Conservation (phyloP, 2,113 vertebrate genomes). For the Cyprinodon tularosa region DNA sequence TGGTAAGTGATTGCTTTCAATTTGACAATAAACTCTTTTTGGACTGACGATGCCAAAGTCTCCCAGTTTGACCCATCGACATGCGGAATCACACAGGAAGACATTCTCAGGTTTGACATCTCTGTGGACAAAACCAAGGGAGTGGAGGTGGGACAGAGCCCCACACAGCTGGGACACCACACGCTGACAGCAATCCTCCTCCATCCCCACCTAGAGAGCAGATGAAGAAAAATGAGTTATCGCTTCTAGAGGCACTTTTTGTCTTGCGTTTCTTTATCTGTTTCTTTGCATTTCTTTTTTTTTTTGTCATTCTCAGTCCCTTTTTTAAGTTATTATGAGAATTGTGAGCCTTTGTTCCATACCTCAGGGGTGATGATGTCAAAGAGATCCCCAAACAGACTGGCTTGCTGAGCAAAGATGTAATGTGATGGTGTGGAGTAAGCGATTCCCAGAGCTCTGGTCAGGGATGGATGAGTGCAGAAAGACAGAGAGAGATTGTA, state of each 20-base stretch:
- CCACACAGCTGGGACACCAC: conserved; percentile 82
- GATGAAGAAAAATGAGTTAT: background rate
- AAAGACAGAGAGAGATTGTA: conserved; percentile 87
- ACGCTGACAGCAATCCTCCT: conserved; percentile 81
- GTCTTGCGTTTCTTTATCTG: background rate
- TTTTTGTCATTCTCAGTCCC: background rate
- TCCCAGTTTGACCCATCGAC: conserved; percentile 85
- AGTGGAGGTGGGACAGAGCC: conserved; percentile 87
- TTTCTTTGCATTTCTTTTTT: background rate
- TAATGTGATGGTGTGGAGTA: conserved; percentile 84
- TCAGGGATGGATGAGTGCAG: conserved; percentile 83
- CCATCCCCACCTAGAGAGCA: conserved; percentile 69
- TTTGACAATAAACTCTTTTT: background rate
- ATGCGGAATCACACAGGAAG: conserved; percentile 85
- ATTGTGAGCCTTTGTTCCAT: fast-evolving
- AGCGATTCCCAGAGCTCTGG: conserved; percentile 81
- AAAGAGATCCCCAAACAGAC: conserved; percentile 86
- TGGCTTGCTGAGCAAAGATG: conserved; percentile 85
- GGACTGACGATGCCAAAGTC: conserved; percentile 86
- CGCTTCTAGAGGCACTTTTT: background rate
- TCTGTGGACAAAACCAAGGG: conserved; percentile 86
- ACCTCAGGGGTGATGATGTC: conserved; percentile 81
- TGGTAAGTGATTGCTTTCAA: background rate
- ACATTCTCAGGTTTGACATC: conserved; percentile 92
- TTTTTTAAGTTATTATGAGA: background rate